Evolutionary conservation across 2,888 invertebrate genomes (phyloP), one percentile per base, ranked within the genome.

Genomic region (Malthinus flaveolus): DNA sequence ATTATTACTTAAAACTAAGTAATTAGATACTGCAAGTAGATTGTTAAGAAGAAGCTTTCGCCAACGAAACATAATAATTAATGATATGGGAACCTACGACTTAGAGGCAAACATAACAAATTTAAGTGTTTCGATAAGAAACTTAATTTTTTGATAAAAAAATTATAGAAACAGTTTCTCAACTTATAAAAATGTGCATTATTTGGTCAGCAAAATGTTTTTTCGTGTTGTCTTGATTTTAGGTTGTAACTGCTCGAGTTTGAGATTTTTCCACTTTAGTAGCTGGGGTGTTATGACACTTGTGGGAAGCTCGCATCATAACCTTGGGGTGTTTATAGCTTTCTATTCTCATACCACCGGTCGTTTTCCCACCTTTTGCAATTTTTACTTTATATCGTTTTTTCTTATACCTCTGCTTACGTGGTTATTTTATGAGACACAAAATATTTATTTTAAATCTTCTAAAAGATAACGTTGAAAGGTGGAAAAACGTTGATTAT

Each of bases 261-360:
- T 39, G 53, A 59, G 62, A 62, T 62, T 62, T 61, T 62, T 62
- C 62, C 59, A 56, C 62, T 59, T 56, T 59, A 62, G 49, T 52
- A 46, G 53, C 61, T 35, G 56, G 59, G 59, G 62, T 56, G 62
- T 62, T 62, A 62, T 62, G 62, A 62, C 62, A 62, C 62, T 62
- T 62, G 62, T 59, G 62, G 62, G 62, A 62, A 55, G 49, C 57
- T 50, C 36, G 59, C 49, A 59, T 62, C 59, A 62, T 62, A 62
- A 62, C 59, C 51, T 56, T 39, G 59, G 62, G 62, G 59, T 56
- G 59, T 62, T 62, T 62, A 62, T 59, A 48, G 56, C 59, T 56
- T 48, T 55, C 61, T 50, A 49, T 49, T 51, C 58, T 52, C 54
- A 55, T 31, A 47, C 61, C 42, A 51, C 48, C 49, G 33, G 32